Base-by-base conservation (phyloP, 2,888 invertebrate species). In the Pseudoips prasinana region DNA sequence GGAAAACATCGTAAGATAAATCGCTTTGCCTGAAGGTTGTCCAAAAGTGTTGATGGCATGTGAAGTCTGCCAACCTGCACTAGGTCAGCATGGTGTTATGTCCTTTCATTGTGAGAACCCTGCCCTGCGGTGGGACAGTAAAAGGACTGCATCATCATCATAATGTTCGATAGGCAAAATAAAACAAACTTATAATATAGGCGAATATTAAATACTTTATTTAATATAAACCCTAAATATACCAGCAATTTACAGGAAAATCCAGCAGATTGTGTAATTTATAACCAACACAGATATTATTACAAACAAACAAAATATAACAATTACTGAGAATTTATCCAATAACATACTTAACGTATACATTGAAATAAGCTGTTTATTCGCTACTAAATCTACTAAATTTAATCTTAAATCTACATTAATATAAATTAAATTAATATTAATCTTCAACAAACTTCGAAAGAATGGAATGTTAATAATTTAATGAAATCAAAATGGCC, bases 201-300 rank as follows among this genome's bases (percentile, higher is more conserved):
- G 84, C 83, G 83, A 83, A 83, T 85, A 83, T 80, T 84, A 75
- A 78, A 73, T 78, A 73, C 72, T 75, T 80, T 55, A 77, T 81
- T 80, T 73, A 77, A 80, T 82, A 79, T 79, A 78, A 75, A 80
- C 68, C 61, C 73, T 79, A 74, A 77, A 67, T 66, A 62, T 69
- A 75, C 39, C 75, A 75, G 75, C 51, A 64, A 74, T 74, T 62
- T 72, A 73, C 76, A 78, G 60, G 64, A 67, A 70, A 61, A 54
- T 48, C 48, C 64, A 64, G 70, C 58, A 44, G 49, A 51, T 41
- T 42, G 52, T 62, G 46, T 49, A 49, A 26, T 52, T 34, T 25
- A 30, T 40, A 40, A 54, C 45, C 25, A 32, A 3, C 47, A 34
- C n/a, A 40, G 40, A 42, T 45, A 18, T 30, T 29, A 18, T 36